A percentile compares a stretch with the other conserved stretches of the same genome.
These are phyloP conservation scores for Acropternis orthonyx DNA, from an alignment of 2,797 vertebrate species.

Conservation along the genomic window DNA sequence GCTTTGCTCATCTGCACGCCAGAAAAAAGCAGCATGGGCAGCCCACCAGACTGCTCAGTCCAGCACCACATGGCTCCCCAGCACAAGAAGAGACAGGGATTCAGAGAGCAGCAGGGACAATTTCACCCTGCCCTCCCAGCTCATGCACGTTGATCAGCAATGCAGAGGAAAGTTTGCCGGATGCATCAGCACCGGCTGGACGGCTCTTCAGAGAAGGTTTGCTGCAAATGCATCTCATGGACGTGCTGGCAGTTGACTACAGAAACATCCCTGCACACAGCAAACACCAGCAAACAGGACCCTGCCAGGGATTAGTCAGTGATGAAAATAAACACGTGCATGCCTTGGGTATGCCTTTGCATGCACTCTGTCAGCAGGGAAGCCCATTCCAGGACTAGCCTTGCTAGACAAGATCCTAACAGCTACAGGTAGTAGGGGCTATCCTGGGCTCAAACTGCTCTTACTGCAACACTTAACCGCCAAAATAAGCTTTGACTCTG, in stretches of 20 bases:
- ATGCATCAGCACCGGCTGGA: rapidly evolving
- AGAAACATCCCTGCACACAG: neutral
- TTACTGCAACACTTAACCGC: neutral
- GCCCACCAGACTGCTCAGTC: rapidly evolving
- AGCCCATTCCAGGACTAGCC: neutral
- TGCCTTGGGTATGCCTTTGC: neutral
- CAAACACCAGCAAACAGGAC: neutral
- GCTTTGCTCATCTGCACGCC: neutral
- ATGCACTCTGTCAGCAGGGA: neutral
- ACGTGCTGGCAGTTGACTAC: neutral
- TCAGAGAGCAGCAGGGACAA: rapidly evolving
- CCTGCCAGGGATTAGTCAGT: neutral
- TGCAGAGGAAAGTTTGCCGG: neutral
- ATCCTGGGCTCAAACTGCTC: neutral
- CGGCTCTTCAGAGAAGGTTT: neutral
- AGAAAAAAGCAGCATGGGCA: neutral
- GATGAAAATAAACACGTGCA: neutral
- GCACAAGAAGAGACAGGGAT: neutral
- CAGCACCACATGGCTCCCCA: neutral
- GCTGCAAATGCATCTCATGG: neutral
- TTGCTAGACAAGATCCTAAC: neutral
- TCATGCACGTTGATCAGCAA: neutral
- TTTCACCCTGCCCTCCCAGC: neutral
- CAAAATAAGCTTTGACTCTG: neutral
- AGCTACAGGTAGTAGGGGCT: neutral